Base-by-base conservation (phyloP, 53 echinoderm and acorn worm genomes). In the Henricia sp. region DNA sequence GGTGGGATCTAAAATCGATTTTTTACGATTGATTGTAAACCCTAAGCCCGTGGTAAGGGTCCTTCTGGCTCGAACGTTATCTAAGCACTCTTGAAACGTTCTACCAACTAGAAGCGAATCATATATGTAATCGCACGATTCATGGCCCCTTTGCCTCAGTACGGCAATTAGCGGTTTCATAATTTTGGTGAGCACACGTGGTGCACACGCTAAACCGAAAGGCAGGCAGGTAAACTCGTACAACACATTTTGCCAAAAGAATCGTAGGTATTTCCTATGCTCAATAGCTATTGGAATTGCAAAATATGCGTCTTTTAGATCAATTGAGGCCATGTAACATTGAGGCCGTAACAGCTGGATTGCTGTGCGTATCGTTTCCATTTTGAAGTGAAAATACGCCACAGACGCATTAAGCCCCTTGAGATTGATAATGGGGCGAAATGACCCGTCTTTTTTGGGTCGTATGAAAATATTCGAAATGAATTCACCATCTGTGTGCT, bases 141-240 rank as follows among this genome's bases (percentile, higher is more conserved):
- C 55, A 20, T 55, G 55, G 21, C 55, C 55, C 55, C 27, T 4
- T 28, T 8, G 29, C 62, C 62, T 25, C 29, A 60, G 29, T 26
- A 32, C 3, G 16, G 55, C 55, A 55, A 55, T 55, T 4, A 55
- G 19, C 20, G 44, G 44, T 44, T 44, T 44, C 44, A 44, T 44
- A 44, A 44, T 44, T 44, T 44, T 44, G 6, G 44, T 55, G 43
- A 82, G 64, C 37, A 82, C 64, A 40, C 82, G 65, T 43, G 64
- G 82, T 82, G 82, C 82, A 41, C 82, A 82, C 50, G 82, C 63
- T 82, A 82, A 43, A 11, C 82, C 82, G 64, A 63, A 63, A 41
- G 82, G 82, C 50, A 82, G 65, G 42, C 82, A 82, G 39, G 82
- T 77, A 56, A 56, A 77, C 29, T 77, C 77, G 37, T 77, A 77